Percentiles rank a stretch among this genome's conserved stretches.
Evolutionary conservation across 2,113 vertebrate genomes (phyloP).

Genomic region (Scartelaos histophorus): DNA sequence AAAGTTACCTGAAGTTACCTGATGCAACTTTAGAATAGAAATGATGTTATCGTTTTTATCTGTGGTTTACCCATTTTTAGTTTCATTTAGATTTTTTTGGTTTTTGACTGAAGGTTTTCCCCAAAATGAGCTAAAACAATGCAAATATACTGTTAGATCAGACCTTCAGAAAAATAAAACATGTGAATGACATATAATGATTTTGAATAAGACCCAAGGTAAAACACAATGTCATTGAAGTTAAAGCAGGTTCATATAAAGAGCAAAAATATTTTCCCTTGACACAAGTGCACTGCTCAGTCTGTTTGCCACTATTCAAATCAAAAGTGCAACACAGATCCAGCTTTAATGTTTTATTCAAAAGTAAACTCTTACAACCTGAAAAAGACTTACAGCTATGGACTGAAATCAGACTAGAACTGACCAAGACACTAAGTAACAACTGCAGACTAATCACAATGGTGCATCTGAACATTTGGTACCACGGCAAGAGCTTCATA

Average conservation of each 20-base stretch:
- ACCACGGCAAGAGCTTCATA: too few relatives aligned
- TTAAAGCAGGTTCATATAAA: background rate
- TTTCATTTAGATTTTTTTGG: too few relatives aligned
- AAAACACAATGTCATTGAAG: background rate
- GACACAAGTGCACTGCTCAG: background rate
- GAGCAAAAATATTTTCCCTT: background rate
- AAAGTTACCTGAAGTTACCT: too few relatives aligned
- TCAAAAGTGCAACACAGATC: background rate
- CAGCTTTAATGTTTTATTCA: background rate
- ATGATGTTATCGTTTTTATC: too few relatives aligned
- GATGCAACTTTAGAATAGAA: too few relatives aligned
- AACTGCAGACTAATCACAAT: too few relatives aligned
- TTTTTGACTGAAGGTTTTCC: too few relatives aligned
- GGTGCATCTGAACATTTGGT: too few relatives aligned
- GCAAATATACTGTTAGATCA: background rate
- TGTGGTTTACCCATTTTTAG: background rate
- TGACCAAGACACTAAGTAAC: too few relatives aligned
- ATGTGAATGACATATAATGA: background rate
- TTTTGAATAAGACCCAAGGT: background rate
- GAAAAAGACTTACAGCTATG: background rate
- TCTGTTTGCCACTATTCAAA: background rate
- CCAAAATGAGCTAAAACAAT: too few relatives aligned
- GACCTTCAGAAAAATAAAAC: too few relatives aligned
- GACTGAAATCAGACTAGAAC: too few relatives aligned
- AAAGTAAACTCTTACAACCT: background rate